Evolutionary conservation across 1,140 invertebrate genomes (phyloP).

Genomic region (Pseudomyrmex flavicornis): DNA sequence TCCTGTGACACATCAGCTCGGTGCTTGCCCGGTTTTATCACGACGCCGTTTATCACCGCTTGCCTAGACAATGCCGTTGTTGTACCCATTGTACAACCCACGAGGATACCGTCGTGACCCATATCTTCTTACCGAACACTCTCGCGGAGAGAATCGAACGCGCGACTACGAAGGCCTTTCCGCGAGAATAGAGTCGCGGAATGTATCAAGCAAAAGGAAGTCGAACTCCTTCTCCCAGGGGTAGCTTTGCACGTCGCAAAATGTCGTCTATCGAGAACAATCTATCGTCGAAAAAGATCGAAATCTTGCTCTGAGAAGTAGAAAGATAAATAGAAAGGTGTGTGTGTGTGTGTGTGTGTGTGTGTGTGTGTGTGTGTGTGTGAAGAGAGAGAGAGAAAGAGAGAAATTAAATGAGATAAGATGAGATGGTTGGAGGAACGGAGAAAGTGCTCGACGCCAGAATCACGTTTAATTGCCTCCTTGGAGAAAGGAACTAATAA

Average conservation of each 20-base stretch:
- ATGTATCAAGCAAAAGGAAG: constrained; percentile 50
- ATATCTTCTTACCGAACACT: constrained; percentile 59
- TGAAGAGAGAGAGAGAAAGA: background rate
- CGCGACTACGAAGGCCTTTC: constrained; percentile 40
- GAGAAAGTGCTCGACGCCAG: constrained; percentile 59
- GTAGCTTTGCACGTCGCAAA: constrained; percentile 33
- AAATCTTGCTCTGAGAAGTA: background rate
- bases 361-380: background rate
- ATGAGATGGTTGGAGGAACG: constrained; percentile 29
- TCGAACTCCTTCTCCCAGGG: background rate
- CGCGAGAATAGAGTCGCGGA: constrained; percentile 4
- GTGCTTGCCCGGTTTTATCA: constrained; percentile 79
- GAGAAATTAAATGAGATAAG: background rate
- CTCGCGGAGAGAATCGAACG: constrained; percentile 56
- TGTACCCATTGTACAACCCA: constrained; percentile 70
- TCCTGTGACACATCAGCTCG: constrained; percentile 69
- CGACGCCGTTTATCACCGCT: constrained; percentile 78
- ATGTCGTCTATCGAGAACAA: constrained; percentile 34
- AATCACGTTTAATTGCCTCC: constrained; percentile 75
- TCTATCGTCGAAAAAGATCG: constrained; percentile 41
- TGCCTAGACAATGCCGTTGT: constrained; percentile 76
- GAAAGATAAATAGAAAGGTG: background rate
- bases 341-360: no score
- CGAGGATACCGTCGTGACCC: constrained; percentile 69
- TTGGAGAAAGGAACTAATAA: constrained; percentile 77